Evolutionary conservation across 2,113 vertebrate genomes (phyloP).

Genomic region (Callipepla californica): DNA sequence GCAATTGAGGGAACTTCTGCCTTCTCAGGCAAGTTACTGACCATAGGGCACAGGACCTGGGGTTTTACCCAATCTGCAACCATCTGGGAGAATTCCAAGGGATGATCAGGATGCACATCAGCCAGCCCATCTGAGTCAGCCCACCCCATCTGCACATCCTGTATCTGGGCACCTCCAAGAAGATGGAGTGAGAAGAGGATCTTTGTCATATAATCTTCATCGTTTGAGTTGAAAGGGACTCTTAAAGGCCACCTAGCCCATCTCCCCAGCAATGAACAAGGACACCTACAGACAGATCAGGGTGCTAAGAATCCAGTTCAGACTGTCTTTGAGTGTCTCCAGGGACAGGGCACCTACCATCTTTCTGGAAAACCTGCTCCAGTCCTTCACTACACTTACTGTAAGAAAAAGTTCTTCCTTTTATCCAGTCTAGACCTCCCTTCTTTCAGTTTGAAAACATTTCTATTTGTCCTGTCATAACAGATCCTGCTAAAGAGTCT

Average conservation of each 20-base stretch:
- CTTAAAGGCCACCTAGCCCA: not conserved
- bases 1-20: not conserved
- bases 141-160: not conserved
- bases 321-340: not conserved
- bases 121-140: rapidly evolving
- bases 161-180: rapidly evolving
- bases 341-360: not conserved
- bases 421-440: not conserved
- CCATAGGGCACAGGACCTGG: not conserved
- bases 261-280: not conserved
- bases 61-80: not conserved
- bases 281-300: not conserved
- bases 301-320: not conserved
- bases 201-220: not conserved
- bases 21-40: not conserved
- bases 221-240: not conserved
- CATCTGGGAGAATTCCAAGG: rapidly evolving
- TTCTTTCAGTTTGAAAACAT: not conserved
- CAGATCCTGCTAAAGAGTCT: not conserved
- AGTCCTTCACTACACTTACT: not conserved
- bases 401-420: not conserved
- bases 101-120: rapidly evolving
- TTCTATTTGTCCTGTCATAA: not conserved
- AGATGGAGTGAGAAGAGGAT: not conserved
- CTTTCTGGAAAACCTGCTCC: not conserved